A percentile compares a stretch with the other conserved stretches of the same genome.
Conservation (phyloP, 2,113 vertebrate genomes). For the Nannobrachium achirus region DNA sequence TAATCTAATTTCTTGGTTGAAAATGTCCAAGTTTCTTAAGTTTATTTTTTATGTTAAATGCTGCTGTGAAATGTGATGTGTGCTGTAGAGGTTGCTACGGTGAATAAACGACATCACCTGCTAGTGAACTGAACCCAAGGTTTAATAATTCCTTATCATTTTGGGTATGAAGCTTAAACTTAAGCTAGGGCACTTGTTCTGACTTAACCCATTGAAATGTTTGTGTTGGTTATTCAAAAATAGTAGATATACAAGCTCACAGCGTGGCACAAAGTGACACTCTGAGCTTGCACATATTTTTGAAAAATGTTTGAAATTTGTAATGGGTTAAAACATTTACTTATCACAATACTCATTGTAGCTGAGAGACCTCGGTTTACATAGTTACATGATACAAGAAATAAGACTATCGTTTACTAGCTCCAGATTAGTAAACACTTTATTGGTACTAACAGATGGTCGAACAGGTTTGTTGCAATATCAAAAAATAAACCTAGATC, state of each 20-base stretch:
- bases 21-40: background rate
- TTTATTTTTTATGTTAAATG: background rate
- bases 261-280: too few species aligned
- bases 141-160: background rate
- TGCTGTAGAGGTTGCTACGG: too few species aligned
- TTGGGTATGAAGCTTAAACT: background rate
- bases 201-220: background rate
- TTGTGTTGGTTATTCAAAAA: background rate
- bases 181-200: too few species aligned
- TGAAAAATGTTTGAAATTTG: too few species aligned
- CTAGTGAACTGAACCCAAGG: background rate
- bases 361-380: too few species aligned
- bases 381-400: too few species aligned
- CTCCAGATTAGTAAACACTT: conserved; percentile 58
- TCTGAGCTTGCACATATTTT: too few species aligned
- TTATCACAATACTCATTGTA: too few species aligned
- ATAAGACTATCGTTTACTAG: too few species aligned
- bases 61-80: too few species aligned
- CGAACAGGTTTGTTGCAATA: conserved; percentile 29
- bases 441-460: conserved; percentile 60
- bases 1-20: background rate
- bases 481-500: conserved; percentile 44
- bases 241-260: background rate
- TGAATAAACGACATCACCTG: too few species aligned
- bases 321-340: too few species aligned